Percentiles rank a stretch among this genome's conserved stretches.
phyloP scores from a whole-genome alignment of 2,888 invertebrate species.

The Drosophila infuscata region DNA sequence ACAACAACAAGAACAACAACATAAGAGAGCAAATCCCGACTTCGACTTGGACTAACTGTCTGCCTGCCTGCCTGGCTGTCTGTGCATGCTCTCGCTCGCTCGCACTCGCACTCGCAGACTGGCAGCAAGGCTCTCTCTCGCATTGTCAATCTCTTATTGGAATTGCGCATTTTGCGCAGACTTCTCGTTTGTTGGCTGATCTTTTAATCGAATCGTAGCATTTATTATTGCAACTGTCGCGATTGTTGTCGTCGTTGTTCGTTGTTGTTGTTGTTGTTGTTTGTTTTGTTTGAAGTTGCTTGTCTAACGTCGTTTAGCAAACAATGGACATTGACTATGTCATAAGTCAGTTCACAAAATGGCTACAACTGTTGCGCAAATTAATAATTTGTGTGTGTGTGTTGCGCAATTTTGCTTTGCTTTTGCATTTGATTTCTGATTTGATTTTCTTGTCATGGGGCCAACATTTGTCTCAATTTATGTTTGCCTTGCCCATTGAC shows the following conservation, averaged over 20 bases:
- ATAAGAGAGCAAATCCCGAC: conserved; percentile 47
- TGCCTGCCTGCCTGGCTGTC: neutral
- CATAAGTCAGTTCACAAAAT: conserved; percentile 71
- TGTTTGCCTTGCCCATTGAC: conserved; percentile 51
- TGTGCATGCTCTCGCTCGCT: conserved; percentile 25
- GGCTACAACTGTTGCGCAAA: conserved; percentile 72
- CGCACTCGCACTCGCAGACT: conserved; percentile 2
- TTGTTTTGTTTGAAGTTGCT: conserved; percentile 38
- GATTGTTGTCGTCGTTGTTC: conserved; percentile 47
- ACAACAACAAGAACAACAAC: conserved; percentile 33
- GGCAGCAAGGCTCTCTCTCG: conserved; percentile 15
- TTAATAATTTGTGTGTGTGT: conserved; percentile 66
- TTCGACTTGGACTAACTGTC: conserved; percentile 15
- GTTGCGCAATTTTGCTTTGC: conserved; percentile 52
- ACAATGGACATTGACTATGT: conserved; percentile 72
- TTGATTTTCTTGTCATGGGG: conserved; percentile 56
- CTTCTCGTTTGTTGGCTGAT: conserved; percentile 66
- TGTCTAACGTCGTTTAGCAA: conserved; percentile 77
- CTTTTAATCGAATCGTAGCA: conserved; percentile 81
- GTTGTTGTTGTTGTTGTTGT: conserved; percentile 23
- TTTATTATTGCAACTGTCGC: conserved; percentile 74
- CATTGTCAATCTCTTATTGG: conserved; percentile 70
- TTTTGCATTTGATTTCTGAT: conserved; percentile 20
- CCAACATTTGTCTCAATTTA: conserved; percentile 57
- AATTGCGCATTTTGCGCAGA: conserved; percentile 37